Base-by-base conservation (phyloP, 2,797 vertebrate genomes). In the Martes flavigula region DNA sequence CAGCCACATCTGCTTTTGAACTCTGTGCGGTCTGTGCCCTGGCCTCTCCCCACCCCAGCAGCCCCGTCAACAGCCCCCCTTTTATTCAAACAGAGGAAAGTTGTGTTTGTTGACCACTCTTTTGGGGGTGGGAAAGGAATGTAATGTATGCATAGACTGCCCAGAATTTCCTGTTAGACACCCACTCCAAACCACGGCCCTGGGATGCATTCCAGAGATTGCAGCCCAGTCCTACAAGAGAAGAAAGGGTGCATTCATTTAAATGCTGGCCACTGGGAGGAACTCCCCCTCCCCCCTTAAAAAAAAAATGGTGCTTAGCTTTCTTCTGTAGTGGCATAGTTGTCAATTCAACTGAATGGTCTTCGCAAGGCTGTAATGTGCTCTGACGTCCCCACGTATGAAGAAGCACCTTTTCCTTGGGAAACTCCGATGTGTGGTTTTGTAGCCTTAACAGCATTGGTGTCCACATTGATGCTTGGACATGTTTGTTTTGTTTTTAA, bases 121-220 rank as follows among this genome's bases (percentile, higher is more conserved):
- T 98, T 98, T 98, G 79, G 99, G 99, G 99, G 99, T 95, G 99
- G 99, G 99, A 98, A 98, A 99, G 99, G 99, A 99, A 99, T 99
- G 99, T 97, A 85, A 98, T 98, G 98, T 99, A 99, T 99, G 99
- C 99, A 98, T 97, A 99, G 99, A 99, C 99, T 98, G 98, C 98
- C 97, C 99, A 98, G 98, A 98, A 99, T 99, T 99, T 99, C 99
- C 99, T 99, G 99, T 99, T 98, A 98, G 98, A 98, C 98, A 98
- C 98, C 99, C 96, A 96, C 98, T 98, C 98, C 99, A 98, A 98
- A 98, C 98, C 98, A 84, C 30, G 1, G 97, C 35, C 38, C 98
- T 98, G 98, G 98, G 98, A 98, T 94, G 78, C 87, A 4, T 95
- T 98, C 98, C 98, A 98, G 97, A 72, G 73, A 97, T 96, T 97